These are phyloP conservation scores for Buphagus erythrorhynchus DNA, from an alignment of 2,797 vertebrate genomes.

Conservation along the genomic window DNA sequence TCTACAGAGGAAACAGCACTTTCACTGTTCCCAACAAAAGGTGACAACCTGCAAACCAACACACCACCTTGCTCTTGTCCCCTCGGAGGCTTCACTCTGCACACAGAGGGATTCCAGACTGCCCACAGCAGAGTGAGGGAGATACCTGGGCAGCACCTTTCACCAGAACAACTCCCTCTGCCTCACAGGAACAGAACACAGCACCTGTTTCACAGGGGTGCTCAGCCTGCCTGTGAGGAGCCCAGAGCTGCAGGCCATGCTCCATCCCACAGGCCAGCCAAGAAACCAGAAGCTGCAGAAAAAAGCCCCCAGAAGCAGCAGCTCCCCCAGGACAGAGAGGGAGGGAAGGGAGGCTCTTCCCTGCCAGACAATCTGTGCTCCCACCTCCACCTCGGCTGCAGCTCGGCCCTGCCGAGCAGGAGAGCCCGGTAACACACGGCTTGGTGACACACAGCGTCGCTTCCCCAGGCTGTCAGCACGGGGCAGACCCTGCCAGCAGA, in stretches of 20 bases:
- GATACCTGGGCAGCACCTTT: background rate
- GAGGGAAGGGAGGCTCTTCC: background rate
- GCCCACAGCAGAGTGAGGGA: background rate
- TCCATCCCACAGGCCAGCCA: background rate
- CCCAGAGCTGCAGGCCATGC: background rate
- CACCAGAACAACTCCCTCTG: background rate
- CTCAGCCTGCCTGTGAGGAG: rapidly evolving
- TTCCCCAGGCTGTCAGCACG: background rate
- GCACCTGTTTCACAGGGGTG: background rate
- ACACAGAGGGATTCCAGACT: rapidly evolving
- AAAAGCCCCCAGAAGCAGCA: background rate
- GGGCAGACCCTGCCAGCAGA: constrained; percentile 41
- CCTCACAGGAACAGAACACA: background rate
- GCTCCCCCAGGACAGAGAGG: background rate
- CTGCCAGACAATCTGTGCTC: background rate
- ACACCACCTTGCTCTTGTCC: background rate
- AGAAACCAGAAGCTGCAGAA: background rate
- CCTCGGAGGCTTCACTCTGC: background rate
- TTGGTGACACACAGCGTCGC: background rate
- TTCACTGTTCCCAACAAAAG: background rate
- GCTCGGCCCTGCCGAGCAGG: background rate
- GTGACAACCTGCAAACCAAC: background rate
- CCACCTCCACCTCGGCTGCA: background rate
- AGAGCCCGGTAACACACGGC: background rate
- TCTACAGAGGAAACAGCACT: background rate